Percentiles rank a stretch among this genome's conserved stretches.
These are phyloP conservation scores for Lepeophtheirus nordmannii DNA, from an alignment of 2,888 invertebrate species.

Conservation along the genomic window DNA sequence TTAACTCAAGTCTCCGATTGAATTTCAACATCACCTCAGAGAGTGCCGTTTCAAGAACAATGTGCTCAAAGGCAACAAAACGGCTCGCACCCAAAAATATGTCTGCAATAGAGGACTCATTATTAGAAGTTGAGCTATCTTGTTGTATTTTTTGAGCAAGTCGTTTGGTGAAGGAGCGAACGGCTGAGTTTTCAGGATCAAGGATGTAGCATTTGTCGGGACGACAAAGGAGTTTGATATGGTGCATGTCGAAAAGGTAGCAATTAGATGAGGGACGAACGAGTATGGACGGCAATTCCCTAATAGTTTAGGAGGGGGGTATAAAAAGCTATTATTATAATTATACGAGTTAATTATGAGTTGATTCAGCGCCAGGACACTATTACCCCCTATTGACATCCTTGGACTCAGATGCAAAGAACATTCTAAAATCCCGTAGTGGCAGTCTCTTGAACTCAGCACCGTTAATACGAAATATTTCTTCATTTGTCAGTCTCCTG, in stretches of 20 bases:
- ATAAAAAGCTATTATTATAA: too few relatives aligned
- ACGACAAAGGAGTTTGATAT: background rate
- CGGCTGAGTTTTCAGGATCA: background rate
- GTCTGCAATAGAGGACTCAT: background rate
- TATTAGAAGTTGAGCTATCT: background rate
- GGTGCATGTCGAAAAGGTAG: background rate
- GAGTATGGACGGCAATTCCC: background rate
- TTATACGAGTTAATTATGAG: too few relatives aligned
- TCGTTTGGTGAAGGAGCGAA: background rate
- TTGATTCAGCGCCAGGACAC: too few relatives aligned
- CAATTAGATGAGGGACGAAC: conserved; percentile 2
- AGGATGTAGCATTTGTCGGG: background rate
- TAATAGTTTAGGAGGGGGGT: background rate
- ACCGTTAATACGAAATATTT: background rate
- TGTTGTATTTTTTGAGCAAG: background rate
- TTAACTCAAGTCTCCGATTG: background rate
- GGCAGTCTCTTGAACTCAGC: background rate
- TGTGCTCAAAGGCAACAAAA: conserved; percentile 4
- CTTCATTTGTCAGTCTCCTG: background rate
- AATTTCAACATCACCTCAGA: background rate
- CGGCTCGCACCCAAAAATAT: background rate
- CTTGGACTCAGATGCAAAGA: background rate
- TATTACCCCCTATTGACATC: background rate
- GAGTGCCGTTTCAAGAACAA: conserved; percentile 14
- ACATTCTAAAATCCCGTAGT: conserved; percentile 5